These are phyloP conservation scores for Hypselothyrea guttata DNA, from an alignment of 2,888 invertebrate genomes.

Conservation along the genomic window DNA sequence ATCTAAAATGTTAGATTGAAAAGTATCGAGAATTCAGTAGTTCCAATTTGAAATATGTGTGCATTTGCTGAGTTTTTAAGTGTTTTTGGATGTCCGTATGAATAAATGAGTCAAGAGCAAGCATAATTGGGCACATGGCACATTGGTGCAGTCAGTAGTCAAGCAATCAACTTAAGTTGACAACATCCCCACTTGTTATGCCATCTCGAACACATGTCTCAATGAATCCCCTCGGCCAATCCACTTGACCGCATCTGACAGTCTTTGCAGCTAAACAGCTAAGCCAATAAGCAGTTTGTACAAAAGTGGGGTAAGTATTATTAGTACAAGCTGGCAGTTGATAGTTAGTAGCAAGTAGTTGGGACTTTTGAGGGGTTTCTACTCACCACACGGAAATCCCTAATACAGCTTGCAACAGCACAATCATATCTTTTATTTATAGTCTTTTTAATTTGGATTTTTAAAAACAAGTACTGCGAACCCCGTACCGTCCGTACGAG, in stretches of 20 bases:
- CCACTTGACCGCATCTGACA: constrained; percentile 61
- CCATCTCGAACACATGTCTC: constrained; percentile 7
- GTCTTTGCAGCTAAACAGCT: constrained; percentile 23
- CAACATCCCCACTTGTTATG: not conserved
- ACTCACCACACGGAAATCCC: constrained; percentile 45
- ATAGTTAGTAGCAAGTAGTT: no score
- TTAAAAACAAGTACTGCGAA: no score
- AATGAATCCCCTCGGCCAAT: constrained; percentile 26
- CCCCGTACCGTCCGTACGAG: not conserved
- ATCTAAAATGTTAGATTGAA: no score
- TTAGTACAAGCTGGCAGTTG: constrained; percentile 7
- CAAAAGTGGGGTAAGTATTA: constrained; percentile 12
- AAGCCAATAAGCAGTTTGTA: constrained; percentile 9
- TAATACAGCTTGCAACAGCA: constrained; percentile 22
- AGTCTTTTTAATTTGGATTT: no score
- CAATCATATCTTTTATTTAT: constrained; percentile 14
- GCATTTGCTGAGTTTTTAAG: no score
- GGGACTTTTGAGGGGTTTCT: constrained; percentile 7
- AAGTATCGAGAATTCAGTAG: no score
- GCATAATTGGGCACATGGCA: not conserved
- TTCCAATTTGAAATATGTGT: no score
- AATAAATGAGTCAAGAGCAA: constrained; percentile 8
- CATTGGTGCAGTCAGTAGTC: constrained; percentile 5
- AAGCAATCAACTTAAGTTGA: constrained; percentile 47
- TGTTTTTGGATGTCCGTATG: not conserved